Percentiles rank a stretch among this genome's conserved stretches.
These are phyloP conservation scores for Dolichoris vasculosae DNA, from an alignment of 1,140 invertebrate species.

Conservation along the genomic window DNA sequence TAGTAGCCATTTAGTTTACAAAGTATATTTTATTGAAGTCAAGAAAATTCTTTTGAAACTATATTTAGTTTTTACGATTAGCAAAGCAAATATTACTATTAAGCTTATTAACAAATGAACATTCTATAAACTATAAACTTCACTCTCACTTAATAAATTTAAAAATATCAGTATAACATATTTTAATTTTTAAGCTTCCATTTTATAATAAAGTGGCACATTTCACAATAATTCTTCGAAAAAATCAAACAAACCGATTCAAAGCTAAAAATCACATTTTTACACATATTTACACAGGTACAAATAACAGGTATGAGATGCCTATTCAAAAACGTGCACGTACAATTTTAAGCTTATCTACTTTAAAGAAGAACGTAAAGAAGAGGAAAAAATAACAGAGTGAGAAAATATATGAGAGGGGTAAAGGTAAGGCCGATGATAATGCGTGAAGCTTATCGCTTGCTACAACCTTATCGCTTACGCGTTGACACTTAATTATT, in stretches of 20 bases:
- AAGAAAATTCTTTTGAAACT: no score
- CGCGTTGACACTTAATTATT: slow-evolving; percentile 19
- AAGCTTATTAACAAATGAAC: background rate
- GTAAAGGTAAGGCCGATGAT: slow-evolving; percentile 13
- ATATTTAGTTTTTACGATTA: background rate
- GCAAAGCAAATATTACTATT: background rate
- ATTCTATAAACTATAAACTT: background rate
- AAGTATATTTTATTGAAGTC: background rate
- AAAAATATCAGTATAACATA: background rate
- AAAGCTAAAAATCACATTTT: no score
- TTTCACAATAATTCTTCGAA: background rate
- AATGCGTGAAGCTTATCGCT: slow-evolving; percentile 26
- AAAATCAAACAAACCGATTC: background rate
- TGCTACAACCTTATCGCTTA: slow-evolving; percentile 2
- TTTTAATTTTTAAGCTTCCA: background rate
- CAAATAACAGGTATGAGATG: background rate
- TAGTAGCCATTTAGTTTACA: background rate
- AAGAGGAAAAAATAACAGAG: background rate
- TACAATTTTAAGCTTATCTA: background rate
- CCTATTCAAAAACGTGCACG: background rate
- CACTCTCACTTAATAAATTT: background rate
- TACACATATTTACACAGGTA: no score
- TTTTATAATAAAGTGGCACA: background rate
- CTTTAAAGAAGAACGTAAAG: background rate
- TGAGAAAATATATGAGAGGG: background rate